Base-by-base conservation (phyloP, 2,113 vertebrate species). In the Rana temporaria region DNA sequence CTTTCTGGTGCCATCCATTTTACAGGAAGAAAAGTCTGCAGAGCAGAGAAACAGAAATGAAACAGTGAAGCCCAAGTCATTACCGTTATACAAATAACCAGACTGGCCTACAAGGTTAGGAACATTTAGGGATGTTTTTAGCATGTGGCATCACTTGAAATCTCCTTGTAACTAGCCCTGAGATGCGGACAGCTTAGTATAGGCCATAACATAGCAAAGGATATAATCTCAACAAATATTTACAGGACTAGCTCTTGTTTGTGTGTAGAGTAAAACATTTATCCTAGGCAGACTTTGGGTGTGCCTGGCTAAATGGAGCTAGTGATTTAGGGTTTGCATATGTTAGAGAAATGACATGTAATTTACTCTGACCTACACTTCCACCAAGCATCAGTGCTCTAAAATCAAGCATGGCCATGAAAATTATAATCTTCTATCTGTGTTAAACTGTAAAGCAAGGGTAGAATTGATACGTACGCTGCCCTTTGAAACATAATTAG, bases 1-100 rank as follows among this genome's bases (percentile, higher is more conserved):
- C 98, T 99, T 89, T 99, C 98, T 0, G 98, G 98, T 20, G 98
- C 98, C 98, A 99, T 99, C 98, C 98, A 99, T 90, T 99, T 99
- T 82, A 99, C 98, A 0, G 98, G 98, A 30, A 99, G 94, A 66
- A 99, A 99, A 9, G 98, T 99, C 98, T 99, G 88, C 48, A 79
- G 19, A 4, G 66, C 18, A 20, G 34, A 30, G 84, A 52, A 64
- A 4, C 79, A 48, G 12, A 12, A 14, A 48, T 48, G 42, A 6
- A 48, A 8, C 42, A 22, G 32, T 60, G 9, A 48, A 48, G 1
- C 42, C 12, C 6, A 48, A 2, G 42, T 8, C 42, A 48, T 38
- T 38, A 38, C 4, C 32, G 1, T 38, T 48, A 48, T 12, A 48
- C 42, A 48, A 11, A 48, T 48, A 48, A 48, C 2, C 12, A 14